Percentiles rank a stretch among this genome's conserved stretches.
phyloP scores from a whole-genome alignment of 2,888 invertebrate genomes.

The Drosophila nigricruria region DNA sequence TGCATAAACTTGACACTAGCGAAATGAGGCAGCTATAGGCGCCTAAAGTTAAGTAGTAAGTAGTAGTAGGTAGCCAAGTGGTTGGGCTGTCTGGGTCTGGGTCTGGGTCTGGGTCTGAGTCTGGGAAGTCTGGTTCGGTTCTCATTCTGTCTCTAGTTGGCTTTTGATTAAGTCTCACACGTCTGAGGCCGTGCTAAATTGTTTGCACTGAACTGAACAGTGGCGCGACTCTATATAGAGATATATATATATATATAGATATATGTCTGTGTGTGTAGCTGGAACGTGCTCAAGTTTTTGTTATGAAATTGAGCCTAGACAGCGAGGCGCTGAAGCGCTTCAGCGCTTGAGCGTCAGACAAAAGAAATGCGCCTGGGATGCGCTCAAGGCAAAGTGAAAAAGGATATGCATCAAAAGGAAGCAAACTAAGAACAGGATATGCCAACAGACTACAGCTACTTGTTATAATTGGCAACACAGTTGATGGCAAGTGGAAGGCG shows the following conservation, averaged over 20 bases:
- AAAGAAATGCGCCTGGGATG: slow-evolving; percentile 48
- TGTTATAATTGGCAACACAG: slow-evolving; percentile 72
- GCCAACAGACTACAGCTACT: slow-evolving; percentile 59
- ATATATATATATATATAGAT: not conserved
- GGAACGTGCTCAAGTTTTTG: slow-evolving; percentile 78
- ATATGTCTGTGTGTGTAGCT: not conserved
- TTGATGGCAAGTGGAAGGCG: not conserved
- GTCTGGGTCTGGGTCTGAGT: slow-evolving; percentile 29
- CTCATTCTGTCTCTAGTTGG: slow-evolving; percentile 50
- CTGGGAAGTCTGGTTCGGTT: too few species aligned
- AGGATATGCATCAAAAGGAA: slow-evolving; percentile 67
- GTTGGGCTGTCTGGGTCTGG: slow-evolving; percentile 34
- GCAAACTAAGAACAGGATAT: slow-evolving; percentile 74
- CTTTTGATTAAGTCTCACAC: slow-evolving; percentile 77
- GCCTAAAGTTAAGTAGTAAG: slow-evolving; percentile 44
- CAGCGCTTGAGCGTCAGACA: slow-evolving; percentile 57
- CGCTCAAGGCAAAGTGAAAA: slow-evolving; percentile 59
- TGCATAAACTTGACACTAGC: slow-evolving; percentile 40
- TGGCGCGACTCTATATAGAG: not conserved
- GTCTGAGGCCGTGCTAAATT: slow-evolving; percentile 76
- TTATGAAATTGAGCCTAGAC: slow-evolving; percentile 79
- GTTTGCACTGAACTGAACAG: slow-evolving; percentile 57
- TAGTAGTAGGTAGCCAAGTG: slow-evolving; percentile 33
- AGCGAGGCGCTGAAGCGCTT: slow-evolving; percentile 15
- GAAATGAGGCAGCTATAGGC: slow-evolving; percentile 16